Conservation (phyloP, 2,888 invertebrate genomes). For the Acrobasis suavella region DNA sequence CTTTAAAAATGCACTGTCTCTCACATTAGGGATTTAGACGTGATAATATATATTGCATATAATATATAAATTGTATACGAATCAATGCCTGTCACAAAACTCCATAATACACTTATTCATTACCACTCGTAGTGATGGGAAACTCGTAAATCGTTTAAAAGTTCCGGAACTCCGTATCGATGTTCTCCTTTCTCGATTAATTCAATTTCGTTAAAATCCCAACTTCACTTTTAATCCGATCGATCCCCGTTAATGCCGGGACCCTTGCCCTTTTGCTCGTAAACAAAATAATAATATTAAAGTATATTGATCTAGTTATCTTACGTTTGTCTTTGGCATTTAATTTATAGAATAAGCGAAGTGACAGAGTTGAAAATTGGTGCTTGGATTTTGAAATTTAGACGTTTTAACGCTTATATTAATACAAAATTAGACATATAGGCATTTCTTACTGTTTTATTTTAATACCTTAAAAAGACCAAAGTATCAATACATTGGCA, state of each 20-base stretch:
- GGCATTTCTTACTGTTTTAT: no score
- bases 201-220: conserved; percentile 66
- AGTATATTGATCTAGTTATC: conserved; percentile 71
- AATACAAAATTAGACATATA: no score
- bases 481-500: no score
- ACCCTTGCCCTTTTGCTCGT: conserved; percentile 45
- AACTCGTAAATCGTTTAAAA: conserved; percentile 40
- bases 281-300: conserved; percentile 73
- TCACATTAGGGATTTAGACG: no score
- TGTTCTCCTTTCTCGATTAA: conserved; percentile 61
- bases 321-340: conserved; percentile 25
- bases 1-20: no score
- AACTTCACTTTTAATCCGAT: conserved; percentile 74
- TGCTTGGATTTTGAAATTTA: conserved; percentile 1
- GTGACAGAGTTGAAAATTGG: conserved; percentile 19
- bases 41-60: no score
- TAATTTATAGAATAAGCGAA: conserved; percentile 20
- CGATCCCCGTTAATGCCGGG: conserved; percentile 56
- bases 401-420: background rate
- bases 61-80: background rate
- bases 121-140: conserved; percentile 21
- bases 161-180: conserved; percentile 35
- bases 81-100: conserved; percentile 8
- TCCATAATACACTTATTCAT: conserved; percentile 16
- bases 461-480: no score